Base-by-base conservation (phyloP, 2,797 vertebrate species). In the Acanthurus tractus region DNA sequence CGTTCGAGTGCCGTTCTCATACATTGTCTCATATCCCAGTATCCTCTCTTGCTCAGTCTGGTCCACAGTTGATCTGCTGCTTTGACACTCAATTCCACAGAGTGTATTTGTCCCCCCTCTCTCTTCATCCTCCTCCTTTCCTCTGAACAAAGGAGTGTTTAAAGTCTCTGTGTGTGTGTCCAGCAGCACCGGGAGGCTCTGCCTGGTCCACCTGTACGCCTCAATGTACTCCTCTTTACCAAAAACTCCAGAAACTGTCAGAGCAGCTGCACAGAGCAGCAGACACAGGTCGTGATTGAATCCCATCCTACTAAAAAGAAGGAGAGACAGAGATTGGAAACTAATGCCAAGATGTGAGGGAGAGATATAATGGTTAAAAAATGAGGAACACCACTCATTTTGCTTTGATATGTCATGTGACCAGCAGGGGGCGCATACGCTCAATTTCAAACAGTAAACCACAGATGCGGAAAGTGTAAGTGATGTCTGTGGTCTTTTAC, bases 11-110 rank as follows among this genome's bases (percentile, higher is more conserved):
- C 97, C 97, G 0, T 98, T 97, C 76, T 97, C 96, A 65, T 96
- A 96, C 84, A 97, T 15, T 0, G 97, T 98, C 90, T 99, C 97
- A 2, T 96, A 98, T 38, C 97, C 97, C 62, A 98, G 94, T 49
- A 95, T 86, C 42, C 94, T 92, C 83, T 98, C 97, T 82, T 96
- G 89, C 40, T 97, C 95, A 7, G 83, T 80, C 55, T 90, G 88
- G 76, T 91, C 94, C 45, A 95, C 86, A 20, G 84, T 59, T 0
- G 95, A 95, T 8, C 94, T 70, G 10, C 82, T 82, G 15, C 88
- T 93, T 83, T 97, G 97, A 84, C 96, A 97, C 83, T 97, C 96
- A 1, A 97, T 97, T 65, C 97, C 97, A 79, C 97, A 98, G 7
- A 91, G 85, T 0, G 4, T 49, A 48, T 62, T 40, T 15, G 12